Percentiles rank a stretch among this genome's conserved stretches.
Conservation (phyloP, 2,888 invertebrate genomes). For the Stenurella melanura region DNA sequence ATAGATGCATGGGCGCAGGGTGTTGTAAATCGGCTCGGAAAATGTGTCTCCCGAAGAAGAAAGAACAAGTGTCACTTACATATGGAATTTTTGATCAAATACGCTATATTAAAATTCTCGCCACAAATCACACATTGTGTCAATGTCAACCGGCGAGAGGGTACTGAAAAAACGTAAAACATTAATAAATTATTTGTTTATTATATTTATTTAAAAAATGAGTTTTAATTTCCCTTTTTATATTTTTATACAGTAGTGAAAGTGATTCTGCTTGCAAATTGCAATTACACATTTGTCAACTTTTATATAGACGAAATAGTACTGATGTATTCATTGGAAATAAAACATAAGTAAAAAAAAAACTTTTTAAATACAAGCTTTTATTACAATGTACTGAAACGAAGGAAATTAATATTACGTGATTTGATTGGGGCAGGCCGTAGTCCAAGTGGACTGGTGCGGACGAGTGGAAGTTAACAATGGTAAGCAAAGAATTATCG, state of each 20-base stretch:
- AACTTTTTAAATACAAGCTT: no score
- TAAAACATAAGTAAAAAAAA: no score
- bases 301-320: not conserved
- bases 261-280: no score
- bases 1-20: not conserved
- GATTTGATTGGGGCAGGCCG: no score
- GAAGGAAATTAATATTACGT: no score
- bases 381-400: no score
- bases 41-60: not conserved
- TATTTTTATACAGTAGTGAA: not conserved
- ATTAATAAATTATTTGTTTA: not conserved
- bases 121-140: not conserved
- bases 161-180: no score
- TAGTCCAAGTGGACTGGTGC: no score
- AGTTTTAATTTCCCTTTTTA: not conserved
- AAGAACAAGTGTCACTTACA: not conserved
- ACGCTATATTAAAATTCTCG: not conserved
- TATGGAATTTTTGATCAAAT: not conserved
- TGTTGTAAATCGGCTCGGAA: not conserved
- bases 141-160: not conserved
- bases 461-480: no score
- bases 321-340: no score
- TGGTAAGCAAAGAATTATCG: no score
- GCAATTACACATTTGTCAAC: not conserved
- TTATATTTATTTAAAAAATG: not conserved